Conservation (phyloP, 1,140 invertebrate genomes). For the Pseudoatta argentina region DNA sequence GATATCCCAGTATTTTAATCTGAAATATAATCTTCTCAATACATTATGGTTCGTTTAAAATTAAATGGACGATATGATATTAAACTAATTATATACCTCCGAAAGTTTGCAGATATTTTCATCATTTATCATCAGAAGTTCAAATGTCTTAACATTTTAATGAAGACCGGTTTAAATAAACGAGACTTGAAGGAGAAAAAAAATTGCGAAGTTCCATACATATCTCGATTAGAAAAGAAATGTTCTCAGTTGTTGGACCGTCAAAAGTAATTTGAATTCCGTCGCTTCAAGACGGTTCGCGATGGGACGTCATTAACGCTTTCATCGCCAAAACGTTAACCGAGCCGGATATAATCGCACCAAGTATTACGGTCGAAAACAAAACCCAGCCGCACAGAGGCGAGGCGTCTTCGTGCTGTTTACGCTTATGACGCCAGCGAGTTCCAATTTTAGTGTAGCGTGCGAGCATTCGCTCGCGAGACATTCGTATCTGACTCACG, state of each 20-base stretch:
- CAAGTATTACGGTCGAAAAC: conserved; percentile 45
- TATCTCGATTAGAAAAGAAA: background rate
- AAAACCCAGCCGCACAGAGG: conserved; percentile 10
- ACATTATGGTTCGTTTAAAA: background rate
- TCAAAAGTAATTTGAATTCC: conserved; percentile 24
- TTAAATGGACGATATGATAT: background rate
- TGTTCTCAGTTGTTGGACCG: background rate
- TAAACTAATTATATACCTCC: background rate
- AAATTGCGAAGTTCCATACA: background rate
- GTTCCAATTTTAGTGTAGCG: conserved; percentile 74
- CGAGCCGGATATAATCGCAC: conserved; percentile 19
- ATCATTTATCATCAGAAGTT: background rate
- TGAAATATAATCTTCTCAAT: background rate
- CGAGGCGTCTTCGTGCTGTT: conserved; percentile 59
- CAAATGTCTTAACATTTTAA: background rate
- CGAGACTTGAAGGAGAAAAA: background rate
- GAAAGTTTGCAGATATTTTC: background rate
- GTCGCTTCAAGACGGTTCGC: background rate
- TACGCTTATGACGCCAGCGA: conserved; percentile 71
- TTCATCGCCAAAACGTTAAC: background rate
- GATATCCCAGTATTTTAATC: background rate
- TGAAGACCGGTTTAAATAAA: background rate
- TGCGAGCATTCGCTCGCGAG: conserved; percentile 54
- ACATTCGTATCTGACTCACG: conserved; percentile 69
- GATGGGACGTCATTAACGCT: background rate